A percentile compares a stretch with the other conserved stretches of the same genome.
Conservation (phyloP, 2,797 vertebrate genomes). For the Parotocinclus haroldoi region DNA sequence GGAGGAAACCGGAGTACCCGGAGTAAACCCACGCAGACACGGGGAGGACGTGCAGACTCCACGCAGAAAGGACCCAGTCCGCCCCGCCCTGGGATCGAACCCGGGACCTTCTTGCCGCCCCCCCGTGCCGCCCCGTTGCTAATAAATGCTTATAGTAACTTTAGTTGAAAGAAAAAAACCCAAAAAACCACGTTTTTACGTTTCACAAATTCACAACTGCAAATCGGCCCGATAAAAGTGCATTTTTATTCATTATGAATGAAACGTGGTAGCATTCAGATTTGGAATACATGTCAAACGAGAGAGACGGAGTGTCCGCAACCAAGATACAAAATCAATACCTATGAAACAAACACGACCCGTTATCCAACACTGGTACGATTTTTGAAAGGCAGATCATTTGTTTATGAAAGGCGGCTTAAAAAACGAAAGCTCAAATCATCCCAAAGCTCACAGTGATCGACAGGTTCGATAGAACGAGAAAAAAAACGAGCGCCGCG, state of each 20-base stretch:
- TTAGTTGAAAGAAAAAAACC: too few species aligned
- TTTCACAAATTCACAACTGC: too few species aligned
- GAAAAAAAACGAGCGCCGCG: constrained; percentile 17
- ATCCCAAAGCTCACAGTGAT: constrained; percentile 47
- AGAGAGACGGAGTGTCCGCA: not conserved
- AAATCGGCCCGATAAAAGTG: constrained; percentile 7
- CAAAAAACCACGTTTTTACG: too few species aligned
- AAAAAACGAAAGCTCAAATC: constrained; percentile 23
- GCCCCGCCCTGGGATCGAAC: too few species aligned
- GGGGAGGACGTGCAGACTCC: too few species aligned
- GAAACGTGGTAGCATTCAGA: constrained; percentile 45
- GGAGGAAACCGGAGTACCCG: too few species aligned
- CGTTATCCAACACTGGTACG: not conserved
- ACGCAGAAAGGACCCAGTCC: too few species aligned
- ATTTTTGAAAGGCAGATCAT: not conserved
- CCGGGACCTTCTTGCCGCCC: too few species aligned
- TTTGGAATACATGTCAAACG: not conserved
- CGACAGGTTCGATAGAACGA: constrained; percentile 41
- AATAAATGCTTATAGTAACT: too few species aligned
- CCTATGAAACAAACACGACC: too few species aligned
- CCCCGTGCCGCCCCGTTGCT: too few species aligned
- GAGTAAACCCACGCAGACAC: too few species aligned
- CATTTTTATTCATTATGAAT: constrained; percentile 39
- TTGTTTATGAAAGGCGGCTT: not conserved
- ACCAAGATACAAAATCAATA: constrained; percentile 6